A percentile compares a stretch with the other conserved stretches of the same genome.
phyloP scores from a whole-genome alignment of 2,888 invertebrate genomes.

The Drosophila paracracens region DNA sequence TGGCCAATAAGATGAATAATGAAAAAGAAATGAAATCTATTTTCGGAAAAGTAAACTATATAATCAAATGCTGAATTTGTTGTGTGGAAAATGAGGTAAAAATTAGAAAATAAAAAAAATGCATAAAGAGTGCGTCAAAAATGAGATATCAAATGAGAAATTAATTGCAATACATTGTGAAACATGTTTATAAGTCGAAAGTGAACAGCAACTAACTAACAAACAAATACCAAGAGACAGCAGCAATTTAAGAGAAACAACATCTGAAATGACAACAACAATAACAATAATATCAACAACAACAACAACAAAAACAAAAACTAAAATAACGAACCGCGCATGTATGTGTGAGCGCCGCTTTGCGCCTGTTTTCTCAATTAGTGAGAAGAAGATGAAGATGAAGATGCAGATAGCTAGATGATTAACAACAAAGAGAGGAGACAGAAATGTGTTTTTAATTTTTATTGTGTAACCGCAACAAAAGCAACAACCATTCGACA shows the following conservation, averaged over 20 bases:
- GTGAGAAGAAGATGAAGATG: slow-evolving; percentile 25
- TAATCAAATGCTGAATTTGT: slow-evolving; percentile 79
- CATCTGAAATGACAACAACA: slow-evolving; percentile 46
- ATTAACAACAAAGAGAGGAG: slow-evolving; percentile 32
- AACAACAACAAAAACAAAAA: slow-evolving; percentile 42
- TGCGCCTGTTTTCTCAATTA: slow-evolving; percentile 60
- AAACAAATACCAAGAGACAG: slow-evolving; percentile 34
- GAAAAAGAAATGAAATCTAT: slow-evolving; percentile 28
- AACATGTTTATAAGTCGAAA: slow-evolving; percentile 84
- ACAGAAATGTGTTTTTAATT: slow-evolving; percentile 70
- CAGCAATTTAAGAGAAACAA: slow-evolving; percentile 36
- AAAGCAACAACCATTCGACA: slow-evolving; percentile 23
- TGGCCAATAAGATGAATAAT: slow-evolving; percentile 51
- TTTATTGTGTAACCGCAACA: slow-evolving; percentile 64
- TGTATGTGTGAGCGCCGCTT: slow-evolving; percentile 78
- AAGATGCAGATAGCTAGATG: slow-evolving; percentile 15
- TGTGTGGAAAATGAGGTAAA: slow-evolving; percentile 86
- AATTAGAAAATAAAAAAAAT: slow-evolving; percentile 50
- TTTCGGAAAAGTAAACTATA: slow-evolving; percentile 41
- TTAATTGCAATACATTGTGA: slow-evolving; percentile 85
- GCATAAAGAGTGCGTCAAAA: slow-evolving; percentile 68
- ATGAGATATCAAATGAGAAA: slow-evolving; percentile 77
- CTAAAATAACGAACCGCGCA: slow-evolving; percentile 52
- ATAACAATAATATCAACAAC: slow-evolving; percentile 5
- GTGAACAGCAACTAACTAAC: slow-evolving; percentile 45